Evolutionary conservation across 2,797 vertebrate species (phyloP).

Genomic region (Cyclura pinguis): DNA sequence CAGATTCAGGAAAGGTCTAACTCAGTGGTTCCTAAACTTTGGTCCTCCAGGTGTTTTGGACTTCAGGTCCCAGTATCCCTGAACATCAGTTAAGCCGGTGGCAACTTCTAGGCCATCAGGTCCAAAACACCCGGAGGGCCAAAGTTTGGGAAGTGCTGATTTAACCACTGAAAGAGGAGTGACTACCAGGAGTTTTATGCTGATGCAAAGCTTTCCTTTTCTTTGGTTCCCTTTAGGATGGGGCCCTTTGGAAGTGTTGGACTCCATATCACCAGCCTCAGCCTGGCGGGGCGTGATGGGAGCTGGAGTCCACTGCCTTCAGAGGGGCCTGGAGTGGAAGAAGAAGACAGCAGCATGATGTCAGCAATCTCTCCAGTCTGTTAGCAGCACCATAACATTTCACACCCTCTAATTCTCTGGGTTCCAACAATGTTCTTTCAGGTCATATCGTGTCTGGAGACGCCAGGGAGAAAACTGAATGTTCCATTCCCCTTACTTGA

Average conservation of each 20-base stretch:
- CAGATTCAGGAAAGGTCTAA: no score
- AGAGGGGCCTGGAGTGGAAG: neutral
- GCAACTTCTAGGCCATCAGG: no score
- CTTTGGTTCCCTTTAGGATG: neutral
- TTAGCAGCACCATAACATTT: constrained; percentile 49
- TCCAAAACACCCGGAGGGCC: no score
- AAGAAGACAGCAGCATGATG: neutral
- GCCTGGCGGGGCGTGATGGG: neutral
- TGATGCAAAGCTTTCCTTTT: constrained; percentile 59
- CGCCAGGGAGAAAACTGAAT: constrained; percentile 72
- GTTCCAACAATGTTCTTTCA: constrained; percentile 73
- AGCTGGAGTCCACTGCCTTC: neutral
- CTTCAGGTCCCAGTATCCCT: no score
- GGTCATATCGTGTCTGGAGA: constrained; percentile 51
- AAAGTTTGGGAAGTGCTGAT: no score
- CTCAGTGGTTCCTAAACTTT: no score
- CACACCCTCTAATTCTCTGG: constrained; percentile 37
- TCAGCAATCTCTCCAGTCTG: neutral
- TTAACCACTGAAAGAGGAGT: no score
- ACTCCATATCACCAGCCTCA: no score
- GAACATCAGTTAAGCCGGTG: no score
- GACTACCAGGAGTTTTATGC: constrained; percentile 53
- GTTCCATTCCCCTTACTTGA: constrained; percentile 65
- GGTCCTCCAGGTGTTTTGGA: no score
- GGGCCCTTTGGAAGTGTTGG: no score